Evolutionary conservation across 30 jellyfish, hydroid and myxozoan species (phyloP).

Genomic region (Nemopilema nomurai): DNA sequence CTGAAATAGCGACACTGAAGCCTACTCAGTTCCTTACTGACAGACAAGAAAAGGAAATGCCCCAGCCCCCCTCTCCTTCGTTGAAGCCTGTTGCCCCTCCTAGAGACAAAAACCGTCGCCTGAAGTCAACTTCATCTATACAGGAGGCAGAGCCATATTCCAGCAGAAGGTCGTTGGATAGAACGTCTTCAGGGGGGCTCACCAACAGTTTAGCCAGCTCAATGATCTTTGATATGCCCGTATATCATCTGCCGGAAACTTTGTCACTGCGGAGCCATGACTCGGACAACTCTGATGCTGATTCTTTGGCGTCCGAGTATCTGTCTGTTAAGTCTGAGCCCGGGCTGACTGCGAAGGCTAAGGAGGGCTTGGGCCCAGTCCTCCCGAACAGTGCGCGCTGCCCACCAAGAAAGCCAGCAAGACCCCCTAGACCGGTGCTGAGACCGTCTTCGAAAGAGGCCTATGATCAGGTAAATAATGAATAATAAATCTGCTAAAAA

Average conservation of each 20-base stretch:
- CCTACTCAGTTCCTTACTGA: background rate
- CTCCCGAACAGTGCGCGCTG: background rate
- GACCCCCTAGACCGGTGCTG: conserved; percentile 44
- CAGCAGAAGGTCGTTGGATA: background rate
- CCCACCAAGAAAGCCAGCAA: conserved; percentile 24
- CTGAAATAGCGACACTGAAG: background rate
- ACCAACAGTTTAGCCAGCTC: background rate
- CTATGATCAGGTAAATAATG: background rate
- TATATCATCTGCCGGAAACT: background rate
- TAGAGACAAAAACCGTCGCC: background rate
- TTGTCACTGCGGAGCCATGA: background rate
- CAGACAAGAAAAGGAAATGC: background rate
- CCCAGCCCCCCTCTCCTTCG: background rate
- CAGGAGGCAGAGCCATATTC: conserved; percentile 1
- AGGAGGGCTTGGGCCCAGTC: background rate
- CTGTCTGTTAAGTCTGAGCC: conserved; percentile 30
- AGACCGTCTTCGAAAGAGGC: conserved; percentile 3
- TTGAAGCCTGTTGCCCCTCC: background rate
- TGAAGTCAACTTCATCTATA: background rate
- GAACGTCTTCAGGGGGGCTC: background rate
- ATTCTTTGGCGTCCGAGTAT: conserved; percentile 21
- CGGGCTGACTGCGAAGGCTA: background rate
- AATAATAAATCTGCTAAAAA: background rate
- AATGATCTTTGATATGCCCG: background rate
- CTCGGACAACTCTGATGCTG: conserved; percentile 26